phyloP scores from a whole-genome alignment of 2,113 vertebrate genomes.

The Polypterus senegalus region DNA sequence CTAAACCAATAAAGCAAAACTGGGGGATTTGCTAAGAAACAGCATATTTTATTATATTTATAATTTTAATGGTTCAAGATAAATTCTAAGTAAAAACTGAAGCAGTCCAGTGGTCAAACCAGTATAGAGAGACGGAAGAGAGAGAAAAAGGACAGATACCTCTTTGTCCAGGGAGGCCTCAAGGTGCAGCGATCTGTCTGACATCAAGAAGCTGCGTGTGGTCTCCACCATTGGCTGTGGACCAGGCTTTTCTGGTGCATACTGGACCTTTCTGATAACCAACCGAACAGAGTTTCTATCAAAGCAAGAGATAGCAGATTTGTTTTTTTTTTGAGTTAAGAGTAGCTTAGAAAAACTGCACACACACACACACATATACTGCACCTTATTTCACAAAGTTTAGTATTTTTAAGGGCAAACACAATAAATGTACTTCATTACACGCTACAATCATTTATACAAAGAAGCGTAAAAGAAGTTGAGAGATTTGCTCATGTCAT shows the following conservation, averaged over 20 bases:
- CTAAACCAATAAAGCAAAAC: too few relatives aligned
- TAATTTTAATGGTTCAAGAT: too few relatives aligned
- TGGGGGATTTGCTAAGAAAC: too few relatives aligned
- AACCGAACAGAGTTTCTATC: conserved; percentile 77
- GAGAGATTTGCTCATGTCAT: too few relatives aligned
- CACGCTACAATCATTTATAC: too few relatives aligned
- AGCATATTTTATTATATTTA: too few relatives aligned
- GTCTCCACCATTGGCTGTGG: conserved; percentile 83
- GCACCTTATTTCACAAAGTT: too few relatives aligned
- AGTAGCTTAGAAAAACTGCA: neutral
- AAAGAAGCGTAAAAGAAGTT: too few relatives aligned
- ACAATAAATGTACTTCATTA: too few relatives aligned
- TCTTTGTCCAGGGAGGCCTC: conserved; percentile 83
- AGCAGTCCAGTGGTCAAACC: too few relatives aligned
- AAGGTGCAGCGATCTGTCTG: conserved; percentile 72
- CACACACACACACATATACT: neutral
- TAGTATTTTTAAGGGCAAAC: too few relatives aligned
- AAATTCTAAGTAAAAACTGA: too few relatives aligned
- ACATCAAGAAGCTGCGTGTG: conserved; percentile 80
- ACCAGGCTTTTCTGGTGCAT: conserved; percentile 73
- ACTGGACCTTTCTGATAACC: conserved; percentile 83
- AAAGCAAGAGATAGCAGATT: neutral
- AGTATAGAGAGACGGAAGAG: neutral
- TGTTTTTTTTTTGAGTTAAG: neutral
- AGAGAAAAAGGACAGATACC: conserved; percentile 32